These are phyloP conservation scores for Brachypterus glaber DNA, from an alignment of 2,888 invertebrate species.

Conservation along the genomic window DNA sequence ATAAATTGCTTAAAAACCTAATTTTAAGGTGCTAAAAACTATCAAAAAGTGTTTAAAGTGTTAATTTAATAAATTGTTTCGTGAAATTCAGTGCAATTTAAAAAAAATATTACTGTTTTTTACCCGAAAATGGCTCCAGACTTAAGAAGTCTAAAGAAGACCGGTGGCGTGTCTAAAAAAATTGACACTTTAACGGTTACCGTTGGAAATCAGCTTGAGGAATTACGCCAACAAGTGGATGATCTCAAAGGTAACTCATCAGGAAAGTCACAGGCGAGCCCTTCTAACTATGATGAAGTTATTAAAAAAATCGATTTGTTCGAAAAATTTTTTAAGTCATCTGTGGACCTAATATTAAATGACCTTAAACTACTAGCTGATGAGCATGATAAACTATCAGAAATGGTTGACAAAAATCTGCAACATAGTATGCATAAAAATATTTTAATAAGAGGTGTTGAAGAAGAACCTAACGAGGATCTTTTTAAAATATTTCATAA, in stretches of 20 bases:
- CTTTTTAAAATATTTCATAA: background rate
- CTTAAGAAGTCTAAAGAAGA: background rate
- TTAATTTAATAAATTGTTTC: background rate
- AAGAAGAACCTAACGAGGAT: background rate
- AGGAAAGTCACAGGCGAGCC: background rate
- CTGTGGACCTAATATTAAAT: background rate
- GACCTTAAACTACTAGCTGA: background rate
- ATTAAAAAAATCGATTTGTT: background rate
- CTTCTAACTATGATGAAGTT: background rate
- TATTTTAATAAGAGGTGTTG: background rate
- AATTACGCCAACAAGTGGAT: background rate
- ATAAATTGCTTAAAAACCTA: background rate
- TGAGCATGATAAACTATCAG: background rate
- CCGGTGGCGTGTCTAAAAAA: background rate
- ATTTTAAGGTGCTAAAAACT: background rate
- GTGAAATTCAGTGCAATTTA: background rate
- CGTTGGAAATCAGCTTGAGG: background rate
- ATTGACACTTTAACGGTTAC: background rate
- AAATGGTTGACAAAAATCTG: background rate
- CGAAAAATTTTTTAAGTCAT: background rate
- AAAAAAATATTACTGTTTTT: too few relatives aligned
- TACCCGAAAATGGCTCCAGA: background rate
- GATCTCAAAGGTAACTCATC: background rate
- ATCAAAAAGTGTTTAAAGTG: background rate
- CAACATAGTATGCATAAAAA: background rate